Evolutionary conservation across 2,888 invertebrate genomes (phyloP), one percentile per base, ranked within the genome.

Genomic region (Mythimna vitellina): DNA sequence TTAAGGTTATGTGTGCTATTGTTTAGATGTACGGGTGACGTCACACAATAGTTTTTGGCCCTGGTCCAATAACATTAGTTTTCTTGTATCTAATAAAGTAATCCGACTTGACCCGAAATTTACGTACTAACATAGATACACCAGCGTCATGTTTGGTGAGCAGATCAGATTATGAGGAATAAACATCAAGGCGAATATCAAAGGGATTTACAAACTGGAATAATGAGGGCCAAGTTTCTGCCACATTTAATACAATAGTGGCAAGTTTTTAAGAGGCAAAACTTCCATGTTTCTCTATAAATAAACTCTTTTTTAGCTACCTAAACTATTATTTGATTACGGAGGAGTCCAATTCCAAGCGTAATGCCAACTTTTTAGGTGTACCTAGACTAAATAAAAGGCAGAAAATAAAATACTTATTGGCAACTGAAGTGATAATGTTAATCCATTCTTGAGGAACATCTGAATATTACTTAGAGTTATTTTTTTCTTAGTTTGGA

Each of bases 11-110:
- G 68, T 62, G 64, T 73, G 65, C 78, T 80, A 84, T 88, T 87
- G 84, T 87, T 86, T 76, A 78, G 82, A 73, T 70, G 58, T 60
- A 29, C 10, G 17, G n/a, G 65, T 84, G 87, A 87, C 72, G 78
- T 84, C 84, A 80, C 54, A 70, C n/a, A 49, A 71, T 38, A 69
- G 70, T 57, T 69, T 82, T 86, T 80, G 80, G 85, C 67, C 29
- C 20, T 46, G 56, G 64, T 57, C 68, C 77, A 80, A 67, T 60
- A 58, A 10, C n/a, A 42, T 75, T 81, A 51, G 57, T 70, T 38
- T 46, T 46, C 58, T 46, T 71, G 9, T 46, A 61, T 46, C 46
- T 5, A 46, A 46, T 25, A 42, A 51, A 56, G n/a, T 60, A 58
- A 58, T 65, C n/a, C 49, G 54, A 53, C 25, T 70, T 49, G 57